Evolutionary conservation across 2,797 vertebrate genomes (phyloP).

Genomic region (Garrulus glandarius): DNA sequence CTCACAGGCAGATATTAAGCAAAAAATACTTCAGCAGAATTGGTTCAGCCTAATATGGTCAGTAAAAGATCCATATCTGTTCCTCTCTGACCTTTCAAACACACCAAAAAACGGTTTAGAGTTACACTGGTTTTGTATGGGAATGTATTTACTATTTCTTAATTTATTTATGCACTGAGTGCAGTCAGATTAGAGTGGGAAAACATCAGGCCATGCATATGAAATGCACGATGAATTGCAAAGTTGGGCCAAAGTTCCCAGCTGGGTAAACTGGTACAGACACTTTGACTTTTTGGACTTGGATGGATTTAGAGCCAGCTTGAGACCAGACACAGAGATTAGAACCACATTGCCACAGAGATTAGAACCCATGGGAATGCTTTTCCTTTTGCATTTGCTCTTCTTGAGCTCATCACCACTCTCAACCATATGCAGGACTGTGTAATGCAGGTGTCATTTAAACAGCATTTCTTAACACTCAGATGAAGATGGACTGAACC

Average conservation of each 20-base stretch:
- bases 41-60: neutral
- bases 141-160: neutral
- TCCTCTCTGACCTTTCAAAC: neutral
- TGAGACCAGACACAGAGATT: neutral
- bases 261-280: neutral
- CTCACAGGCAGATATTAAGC: neutral
- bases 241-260: neutral
- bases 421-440: fast-evolving
- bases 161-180: neutral
- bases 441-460: fast-evolving
- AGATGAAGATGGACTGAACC: neutral
- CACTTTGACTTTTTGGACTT: neutral
- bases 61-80: neutral
- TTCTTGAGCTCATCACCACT: neutral
- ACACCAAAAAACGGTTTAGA: neutral
- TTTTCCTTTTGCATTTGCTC: neutral
- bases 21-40: neutral
- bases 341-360: neutral
- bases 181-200: neutral
- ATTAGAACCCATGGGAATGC: neutral
- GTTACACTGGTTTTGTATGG: neutral
- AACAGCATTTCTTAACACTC: neutral
- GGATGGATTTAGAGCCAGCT: neutral
- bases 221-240: neutral
- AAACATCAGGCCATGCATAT: neutral